These are phyloP conservation scores for Calonectris borealis DNA, from an alignment of 2,113 vertebrate genomes.

Conservation along the genomic window DNA sequence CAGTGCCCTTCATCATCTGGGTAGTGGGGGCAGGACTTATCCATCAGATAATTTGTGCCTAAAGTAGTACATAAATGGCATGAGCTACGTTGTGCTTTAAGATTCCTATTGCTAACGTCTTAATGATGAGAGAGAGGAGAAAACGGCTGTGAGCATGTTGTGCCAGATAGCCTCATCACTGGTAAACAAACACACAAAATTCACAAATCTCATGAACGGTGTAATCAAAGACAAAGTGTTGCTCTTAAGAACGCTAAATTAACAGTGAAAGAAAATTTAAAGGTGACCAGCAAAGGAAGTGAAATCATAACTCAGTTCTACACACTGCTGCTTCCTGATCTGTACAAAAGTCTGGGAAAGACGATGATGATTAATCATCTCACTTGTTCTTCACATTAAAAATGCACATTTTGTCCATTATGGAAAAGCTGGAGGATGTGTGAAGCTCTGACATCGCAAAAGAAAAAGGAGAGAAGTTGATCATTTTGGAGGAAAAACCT, in stretches of 20 bases:
- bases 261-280: background rate
- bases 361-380: conserved; percentile 29
- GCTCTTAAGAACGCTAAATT: conserved; percentile 15
- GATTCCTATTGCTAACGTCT: background rate
- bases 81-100: background rate
- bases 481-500: background rate
- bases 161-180: background rate
- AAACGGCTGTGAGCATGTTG: background rate
- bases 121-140: background rate
- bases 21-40: background rate
- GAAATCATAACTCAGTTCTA: background rate
- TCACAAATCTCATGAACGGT: background rate
- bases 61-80: background rate
- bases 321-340: background rate
- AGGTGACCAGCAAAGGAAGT: conserved; percentile 38
- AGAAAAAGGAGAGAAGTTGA: background rate
- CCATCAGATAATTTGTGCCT: background rate
- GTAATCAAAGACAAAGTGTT: background rate
- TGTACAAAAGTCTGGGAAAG: background rate
- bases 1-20: background rate
- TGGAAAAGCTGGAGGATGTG: background rate
- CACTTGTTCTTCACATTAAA: conserved; percentile 41
- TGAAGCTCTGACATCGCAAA: background rate
- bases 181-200: background rate
- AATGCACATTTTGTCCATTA: conserved; percentile 16